A percentile compares a stretch with the other conserved stretches of the same genome.
These are phyloP conservation scores for Cavia porcellus DNA, from an alignment of 2,113 vertebrate species.

Conservation along the genomic window DNA sequence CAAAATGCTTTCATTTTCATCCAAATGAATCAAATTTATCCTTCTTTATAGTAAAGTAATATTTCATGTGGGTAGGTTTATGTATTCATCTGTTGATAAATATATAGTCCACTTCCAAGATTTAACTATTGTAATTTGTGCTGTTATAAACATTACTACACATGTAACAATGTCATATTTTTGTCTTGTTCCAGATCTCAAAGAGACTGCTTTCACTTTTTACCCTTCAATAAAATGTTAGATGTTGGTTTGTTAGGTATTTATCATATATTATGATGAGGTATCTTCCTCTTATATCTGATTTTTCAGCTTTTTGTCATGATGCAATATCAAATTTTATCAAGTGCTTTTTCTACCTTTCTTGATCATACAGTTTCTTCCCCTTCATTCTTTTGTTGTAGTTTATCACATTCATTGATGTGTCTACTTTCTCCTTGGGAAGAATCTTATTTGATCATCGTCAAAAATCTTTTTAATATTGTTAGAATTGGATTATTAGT, in stretches of 20 bases:
- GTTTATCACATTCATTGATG: background rate
- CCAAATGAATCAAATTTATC: background rate
- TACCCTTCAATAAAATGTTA: background rate
- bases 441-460: background rate
- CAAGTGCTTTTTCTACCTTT: background rate
- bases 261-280: background rate
- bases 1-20: background rate
- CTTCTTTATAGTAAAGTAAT: background rate
- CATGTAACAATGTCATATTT: background rate
- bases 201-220: background rate
- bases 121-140: background rate
- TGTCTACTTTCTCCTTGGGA: background rate
- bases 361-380: background rate
- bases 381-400: background rate
- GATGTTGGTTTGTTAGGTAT: background rate
- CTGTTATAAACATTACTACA: background rate
- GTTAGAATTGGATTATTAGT: background rate
- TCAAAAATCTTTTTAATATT: background rate
- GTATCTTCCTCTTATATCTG: background rate
- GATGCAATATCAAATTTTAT: background rate
- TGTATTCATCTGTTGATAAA: background rate
- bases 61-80: background rate
- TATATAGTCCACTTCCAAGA: background rate
- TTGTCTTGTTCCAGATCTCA: background rate
- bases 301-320: background rate